phyloP scores from a whole-genome alignment of 2,888 invertebrate genomes.

The Spodoptera picta region DNA sequence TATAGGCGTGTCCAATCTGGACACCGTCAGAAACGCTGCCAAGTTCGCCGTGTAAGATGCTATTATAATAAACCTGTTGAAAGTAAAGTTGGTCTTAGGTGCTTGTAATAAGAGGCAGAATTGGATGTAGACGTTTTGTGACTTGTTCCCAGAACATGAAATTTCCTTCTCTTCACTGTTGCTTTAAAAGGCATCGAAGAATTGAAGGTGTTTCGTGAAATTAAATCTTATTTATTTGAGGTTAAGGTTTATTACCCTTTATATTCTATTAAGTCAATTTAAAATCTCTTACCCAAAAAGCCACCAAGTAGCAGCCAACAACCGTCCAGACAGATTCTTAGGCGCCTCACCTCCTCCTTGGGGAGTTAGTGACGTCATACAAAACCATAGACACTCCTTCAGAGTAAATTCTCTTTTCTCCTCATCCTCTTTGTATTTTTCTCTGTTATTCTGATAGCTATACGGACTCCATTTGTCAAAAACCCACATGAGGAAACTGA shows the following conservation, averaged over 20 bases:
- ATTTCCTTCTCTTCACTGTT: too few species aligned
- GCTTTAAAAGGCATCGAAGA: background rate
- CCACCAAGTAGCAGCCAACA: constrained; percentile 99
- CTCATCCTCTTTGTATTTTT: constrained; percentile 97
- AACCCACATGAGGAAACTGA: constrained; percentile 96
- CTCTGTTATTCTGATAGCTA: constrained; percentile 97
- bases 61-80: constrained; percentile 95
- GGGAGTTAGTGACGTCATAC: constrained; percentile 99
- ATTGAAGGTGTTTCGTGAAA: too few species aligned
- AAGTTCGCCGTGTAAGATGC: constrained; percentile 99
- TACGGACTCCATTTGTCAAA: constrained; percentile 99
- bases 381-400: constrained; percentile 99
- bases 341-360: constrained; percentile 98
- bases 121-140: too few species aligned
- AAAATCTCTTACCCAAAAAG: constrained; percentile 92
- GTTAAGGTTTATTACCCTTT: too few species aligned
- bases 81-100: background rate
- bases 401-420: constrained; percentile 98
- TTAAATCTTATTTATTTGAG: too few species aligned
- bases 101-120: too few species aligned
- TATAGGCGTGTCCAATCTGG: constrained; percentile 96
- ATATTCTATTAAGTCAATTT: too few species aligned
- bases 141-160: too few species aligned
- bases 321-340: constrained; percentile 97
- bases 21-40: constrained; percentile 98